These are phyloP conservation scores for Pachyseris speciosa DNA, from an alignment of 64 coral and sea anemone genomes.

Conservation along the genomic window DNA sequence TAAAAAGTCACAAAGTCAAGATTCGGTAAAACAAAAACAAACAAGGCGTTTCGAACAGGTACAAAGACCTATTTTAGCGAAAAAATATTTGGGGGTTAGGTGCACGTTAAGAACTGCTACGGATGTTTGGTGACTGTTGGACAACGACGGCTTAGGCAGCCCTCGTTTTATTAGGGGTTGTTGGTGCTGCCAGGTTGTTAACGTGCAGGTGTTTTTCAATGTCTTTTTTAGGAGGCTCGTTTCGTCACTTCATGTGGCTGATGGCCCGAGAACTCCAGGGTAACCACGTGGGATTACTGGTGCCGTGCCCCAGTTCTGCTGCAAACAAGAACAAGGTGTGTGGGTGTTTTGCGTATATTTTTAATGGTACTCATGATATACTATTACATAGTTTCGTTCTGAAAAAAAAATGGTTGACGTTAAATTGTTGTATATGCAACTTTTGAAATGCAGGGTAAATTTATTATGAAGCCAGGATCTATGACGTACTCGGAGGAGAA, in stretches of 20 bases:
- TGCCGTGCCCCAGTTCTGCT: slow-evolving; percentile 92
- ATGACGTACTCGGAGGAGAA: slow-evolving; percentile 90
- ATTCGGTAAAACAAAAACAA: no score
- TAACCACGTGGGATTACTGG: slow-evolving; percentile 70
- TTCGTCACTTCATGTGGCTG: slow-evolving; percentile 99
- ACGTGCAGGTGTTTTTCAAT: neutral
- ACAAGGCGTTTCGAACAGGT: no score
- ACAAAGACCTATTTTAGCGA: no score
- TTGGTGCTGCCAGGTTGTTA: neutral
- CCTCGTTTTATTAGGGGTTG: no score
- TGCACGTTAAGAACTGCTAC: no score
- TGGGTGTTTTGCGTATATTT: neutral
- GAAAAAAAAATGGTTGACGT: neutral
- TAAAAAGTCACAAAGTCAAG: no score
- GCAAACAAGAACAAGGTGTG: slow-evolving; percentile 97
- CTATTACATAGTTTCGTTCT: no score
- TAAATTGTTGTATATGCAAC: neutral
- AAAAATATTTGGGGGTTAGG: no score
- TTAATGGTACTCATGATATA: neutral
- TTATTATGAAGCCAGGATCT: slow-evolving; percentile 86
- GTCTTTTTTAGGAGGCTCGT: slow-evolving; percentile 79
- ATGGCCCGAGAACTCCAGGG: slow-evolving; percentile 96
- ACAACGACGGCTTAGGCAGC: no score
- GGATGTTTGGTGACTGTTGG: no score
- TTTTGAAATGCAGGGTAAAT: slow-evolving; percentile 72